phyloP scores from a whole-genome alignment of 2,113 vertebrate species.

The Lipophrys pholis region DNA sequence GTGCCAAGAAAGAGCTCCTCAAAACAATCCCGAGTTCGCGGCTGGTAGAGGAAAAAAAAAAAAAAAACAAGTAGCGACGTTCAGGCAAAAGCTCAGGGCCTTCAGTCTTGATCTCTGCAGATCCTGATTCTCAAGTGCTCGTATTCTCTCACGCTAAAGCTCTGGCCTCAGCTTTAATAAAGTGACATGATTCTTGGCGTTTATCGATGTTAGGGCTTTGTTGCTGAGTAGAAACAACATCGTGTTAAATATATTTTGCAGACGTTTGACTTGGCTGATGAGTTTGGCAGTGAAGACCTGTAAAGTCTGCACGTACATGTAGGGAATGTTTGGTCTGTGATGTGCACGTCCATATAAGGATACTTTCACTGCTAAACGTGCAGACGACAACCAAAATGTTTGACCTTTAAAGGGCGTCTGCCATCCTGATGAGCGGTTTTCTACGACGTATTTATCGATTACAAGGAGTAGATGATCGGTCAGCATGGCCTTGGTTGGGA shows the following conservation, averaged over 20 bases:
- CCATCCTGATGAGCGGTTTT: no score
- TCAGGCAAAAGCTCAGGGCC: not conserved
- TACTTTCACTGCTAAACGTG: not conserved
- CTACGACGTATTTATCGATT: no score
- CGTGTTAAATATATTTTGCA: slow-evolving; percentile 36
- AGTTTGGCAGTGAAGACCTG: slow-evolving; percentile 40
- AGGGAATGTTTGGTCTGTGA: slow-evolving; percentile 42
- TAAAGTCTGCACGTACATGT: slow-evolving; percentile 27
- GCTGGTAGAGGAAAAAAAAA: not conserved
- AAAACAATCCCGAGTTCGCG: not conserved
- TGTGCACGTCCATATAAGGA: slow-evolving; percentile 57
- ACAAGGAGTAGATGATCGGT: no score
- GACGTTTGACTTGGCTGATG: slow-evolving; percentile 42
- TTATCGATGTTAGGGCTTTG: slow-evolving; percentile 33
- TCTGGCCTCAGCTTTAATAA: slow-evolving; percentile 28
- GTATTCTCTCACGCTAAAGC: slow-evolving; percentile 13
- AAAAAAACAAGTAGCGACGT: slow-evolving; percentile 1
- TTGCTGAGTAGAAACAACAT: slow-evolving; percentile 15
- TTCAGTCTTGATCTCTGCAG: slow-evolving; percentile 1
- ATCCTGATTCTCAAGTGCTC: slow-evolving; percentile 17
- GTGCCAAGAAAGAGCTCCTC: slow-evolving; percentile 19
- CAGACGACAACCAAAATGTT: slow-evolving; percentile 7
- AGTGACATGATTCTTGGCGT: slow-evolving; percentile 31
- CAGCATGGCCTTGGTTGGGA: no score
- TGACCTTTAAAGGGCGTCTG: not conserved